phyloP scores from a whole-genome alignment of 2,797 vertebrate species.

The Hydrolagus colliei region DNA sequence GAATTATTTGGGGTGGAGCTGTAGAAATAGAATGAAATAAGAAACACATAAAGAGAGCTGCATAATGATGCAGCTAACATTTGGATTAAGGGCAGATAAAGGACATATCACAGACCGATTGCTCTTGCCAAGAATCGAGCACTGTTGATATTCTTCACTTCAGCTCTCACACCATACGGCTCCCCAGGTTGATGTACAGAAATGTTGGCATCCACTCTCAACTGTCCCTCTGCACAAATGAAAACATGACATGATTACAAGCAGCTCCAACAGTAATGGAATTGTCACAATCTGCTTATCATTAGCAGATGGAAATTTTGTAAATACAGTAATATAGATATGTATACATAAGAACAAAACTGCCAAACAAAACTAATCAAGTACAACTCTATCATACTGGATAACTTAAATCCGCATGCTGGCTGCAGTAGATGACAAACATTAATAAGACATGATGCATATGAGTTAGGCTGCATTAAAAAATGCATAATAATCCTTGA shows the following conservation, averaged over 20 bases:
- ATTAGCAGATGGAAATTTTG: background rate
- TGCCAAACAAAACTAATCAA: background rate
- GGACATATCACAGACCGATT: slow-evolving; percentile 57
- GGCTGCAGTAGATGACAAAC: background rate
- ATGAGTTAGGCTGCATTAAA: background rate
- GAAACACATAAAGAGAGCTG: background rate
- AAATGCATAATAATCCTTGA: no score
- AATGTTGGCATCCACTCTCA: slow-evolving; percentile 93
- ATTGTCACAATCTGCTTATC: background rate
- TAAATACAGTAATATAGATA: background rate
- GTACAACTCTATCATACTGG: background rate
- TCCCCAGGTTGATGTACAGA: slow-evolving; percentile 84
- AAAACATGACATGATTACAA: slow-evolving; percentile 21
- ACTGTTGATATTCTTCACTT: slow-evolving; percentile 98
- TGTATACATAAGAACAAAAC: background rate
- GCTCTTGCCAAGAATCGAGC: slow-evolving; percentile 76
- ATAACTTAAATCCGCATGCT: background rate
- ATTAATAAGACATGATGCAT: background rate
- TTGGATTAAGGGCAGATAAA: background rate
- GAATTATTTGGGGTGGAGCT: background rate
- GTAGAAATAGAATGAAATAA: background rate
- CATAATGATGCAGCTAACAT: background rate
- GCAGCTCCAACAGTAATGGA: background rate
- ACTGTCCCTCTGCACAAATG: slow-evolving; percentile 75
- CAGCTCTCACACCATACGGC: slow-evolving; percentile 76